Conservation (phyloP, 2,797 vertebrate species). For the Chromobotia macracanthus region DNA sequence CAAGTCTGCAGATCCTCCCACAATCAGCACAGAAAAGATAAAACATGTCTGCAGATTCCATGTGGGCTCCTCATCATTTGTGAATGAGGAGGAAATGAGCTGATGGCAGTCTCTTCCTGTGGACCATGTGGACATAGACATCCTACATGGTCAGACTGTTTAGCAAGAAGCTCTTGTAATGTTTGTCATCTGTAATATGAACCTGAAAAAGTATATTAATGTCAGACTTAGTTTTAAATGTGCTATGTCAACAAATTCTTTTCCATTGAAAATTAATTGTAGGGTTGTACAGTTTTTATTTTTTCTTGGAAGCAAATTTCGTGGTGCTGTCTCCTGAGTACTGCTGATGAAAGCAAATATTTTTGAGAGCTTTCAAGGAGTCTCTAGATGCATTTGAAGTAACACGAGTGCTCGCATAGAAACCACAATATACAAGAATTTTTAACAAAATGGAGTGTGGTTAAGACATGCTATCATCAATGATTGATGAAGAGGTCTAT, state of each 20-base stretch:
- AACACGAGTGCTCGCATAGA: constrained; percentile 5
- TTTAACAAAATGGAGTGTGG: constrained; percentile 27
- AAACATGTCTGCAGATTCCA: background rate
- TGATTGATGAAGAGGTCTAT: background rate
- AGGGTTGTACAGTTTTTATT: background rate
- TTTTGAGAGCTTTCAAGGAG: constrained; percentile 18
- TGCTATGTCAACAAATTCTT: background rate
- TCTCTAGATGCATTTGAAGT: constrained; percentile 28
- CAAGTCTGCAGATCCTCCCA: background rate
- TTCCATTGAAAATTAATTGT: constrained; percentile 1
- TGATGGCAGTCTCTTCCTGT: background rate
- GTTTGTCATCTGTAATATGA: background rate
- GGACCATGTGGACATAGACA: constrained; percentile 5
- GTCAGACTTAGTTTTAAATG: background rate
- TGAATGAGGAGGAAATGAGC: background rate
- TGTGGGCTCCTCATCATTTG: constrained; percentile 1
- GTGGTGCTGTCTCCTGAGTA: background rate
- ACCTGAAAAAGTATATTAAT: background rate
- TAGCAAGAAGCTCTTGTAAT: constrained; percentile 4
- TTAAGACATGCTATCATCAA: background rate
- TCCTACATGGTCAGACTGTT: background rate
- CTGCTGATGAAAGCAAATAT: constrained; percentile 24
- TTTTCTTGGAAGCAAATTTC: constrained; percentile 13
- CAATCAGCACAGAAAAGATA: background rate
- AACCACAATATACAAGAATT: constrained; percentile 8